Evolutionary conservation across 2,113 vertebrate species (phyloP).

Genomic region (Myotis davidii): DNA sequence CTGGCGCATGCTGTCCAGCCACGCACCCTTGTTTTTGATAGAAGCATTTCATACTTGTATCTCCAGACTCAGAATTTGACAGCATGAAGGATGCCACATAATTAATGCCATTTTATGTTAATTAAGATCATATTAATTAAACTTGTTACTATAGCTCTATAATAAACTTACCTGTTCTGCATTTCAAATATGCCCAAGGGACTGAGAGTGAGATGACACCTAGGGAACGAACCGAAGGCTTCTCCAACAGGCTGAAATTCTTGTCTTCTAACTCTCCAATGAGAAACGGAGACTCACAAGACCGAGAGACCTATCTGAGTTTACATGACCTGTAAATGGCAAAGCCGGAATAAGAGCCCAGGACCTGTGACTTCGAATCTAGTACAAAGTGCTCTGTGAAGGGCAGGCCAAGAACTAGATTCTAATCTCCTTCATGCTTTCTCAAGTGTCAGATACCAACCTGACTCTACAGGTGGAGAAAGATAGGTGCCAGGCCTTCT

Average conservation of each 20-base stretch:
- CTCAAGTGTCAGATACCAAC: constrained; percentile 29
- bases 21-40: background rate
- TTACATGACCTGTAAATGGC: background rate
- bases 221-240: background rate
- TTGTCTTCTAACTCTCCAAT: background rate
- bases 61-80: background rate
- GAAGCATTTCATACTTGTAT: background rate
- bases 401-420: background rate
- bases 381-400: background rate
- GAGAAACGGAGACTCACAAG: constrained; percentile 25
- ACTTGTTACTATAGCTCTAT: background rate
- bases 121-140: background rate
- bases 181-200: background rate
- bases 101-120: background rate
- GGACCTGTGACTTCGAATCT: background rate
- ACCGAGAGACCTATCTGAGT: background rate
- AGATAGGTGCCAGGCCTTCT: background rate
- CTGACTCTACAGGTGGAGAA: background rate
- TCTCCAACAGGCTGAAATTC: background rate
- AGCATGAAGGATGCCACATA: background rate
- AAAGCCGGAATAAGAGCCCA: background rate
- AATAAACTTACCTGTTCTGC: background rate
- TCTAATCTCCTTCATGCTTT: background rate
- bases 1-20: background rate
- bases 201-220: background rate